These are phyloP conservation scores for Siphlonurus alternatus DNA, from an alignment of 2,888 invertebrate species.

Conservation along the genomic window DNA sequence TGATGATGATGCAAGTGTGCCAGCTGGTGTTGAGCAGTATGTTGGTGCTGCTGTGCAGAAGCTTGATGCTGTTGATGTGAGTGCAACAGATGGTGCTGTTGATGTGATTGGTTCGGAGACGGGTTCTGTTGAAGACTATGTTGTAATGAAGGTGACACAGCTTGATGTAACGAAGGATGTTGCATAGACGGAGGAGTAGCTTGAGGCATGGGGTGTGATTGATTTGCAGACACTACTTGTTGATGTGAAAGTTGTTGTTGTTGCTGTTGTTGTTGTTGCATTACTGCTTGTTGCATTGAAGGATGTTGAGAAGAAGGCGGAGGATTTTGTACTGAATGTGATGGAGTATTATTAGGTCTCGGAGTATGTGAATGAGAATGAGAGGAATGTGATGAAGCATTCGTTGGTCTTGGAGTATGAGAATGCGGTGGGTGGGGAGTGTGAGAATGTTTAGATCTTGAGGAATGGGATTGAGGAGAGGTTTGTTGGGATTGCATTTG, in stretches of 20 bases:
- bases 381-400: slow-evolving; percentile 23
- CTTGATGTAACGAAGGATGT: not conserved
- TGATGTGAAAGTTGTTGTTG: slow-evolving; percentile 15
- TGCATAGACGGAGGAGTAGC: not conserved
- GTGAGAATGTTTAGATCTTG: slow-evolving; percentile 34
- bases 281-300: slow-evolving; percentile 9
- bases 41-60: slow-evolving; percentile 16
- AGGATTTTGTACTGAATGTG: slow-evolving; percentile 19
- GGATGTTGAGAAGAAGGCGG: slow-evolving; percentile 21
- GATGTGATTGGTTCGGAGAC: slow-evolving; percentile 19
- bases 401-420: slow-evolving; percentile 23
- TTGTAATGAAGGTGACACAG: slow-evolving; percentile 21
- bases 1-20: slow-evolving; percentile 20
- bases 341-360: slow-evolving; percentile 10
- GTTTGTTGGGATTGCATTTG: slow-evolving; percentile 35
- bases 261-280: slow-evolving; percentile 17
- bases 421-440: slow-evolving; percentile 21
- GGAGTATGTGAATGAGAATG: slow-evolving; percentile 16
- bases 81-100: slow-evolving; percentile 9
- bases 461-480: slow-evolving; percentile 36
- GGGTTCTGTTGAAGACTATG: slow-evolving; percentile 19
- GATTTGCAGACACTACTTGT: slow-evolving; percentile 7
- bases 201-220: slow-evolving; percentile 5
- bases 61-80: not conserved
- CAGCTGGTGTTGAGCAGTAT: slow-evolving; percentile 15